A percentile compares a stretch with the other conserved stretches of the same genome.
phyloP scores from a whole-genome alignment of 2,888 invertebrate genomes.

The Hypercompe scribonia region DNA sequence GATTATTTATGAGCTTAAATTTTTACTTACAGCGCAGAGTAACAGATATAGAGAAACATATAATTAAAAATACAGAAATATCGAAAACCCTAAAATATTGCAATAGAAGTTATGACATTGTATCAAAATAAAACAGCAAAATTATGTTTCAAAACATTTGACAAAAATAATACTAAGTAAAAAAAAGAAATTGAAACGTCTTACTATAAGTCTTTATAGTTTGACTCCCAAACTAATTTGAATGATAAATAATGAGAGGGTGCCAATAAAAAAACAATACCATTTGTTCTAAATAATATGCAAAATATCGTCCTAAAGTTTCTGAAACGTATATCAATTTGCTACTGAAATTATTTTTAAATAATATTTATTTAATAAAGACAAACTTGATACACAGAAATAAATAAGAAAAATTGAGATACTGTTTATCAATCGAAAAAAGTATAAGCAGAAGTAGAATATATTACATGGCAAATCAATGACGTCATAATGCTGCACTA shows the following conservation, averaged over 20 bases:
- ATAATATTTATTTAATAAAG: neutral
- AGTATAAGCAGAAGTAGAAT: neutral
- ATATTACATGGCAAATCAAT: too few relatives aligned
- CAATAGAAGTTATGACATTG: neutral
- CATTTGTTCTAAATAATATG: neutral
- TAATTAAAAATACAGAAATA: too few relatives aligned
- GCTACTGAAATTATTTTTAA: neutral
- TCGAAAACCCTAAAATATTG: neutral
- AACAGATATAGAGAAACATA: too few relatives aligned
- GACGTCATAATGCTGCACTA: too few relatives aligned
- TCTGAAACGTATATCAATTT: neutral
- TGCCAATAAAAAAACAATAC: neutral
- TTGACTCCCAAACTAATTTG: neutral
- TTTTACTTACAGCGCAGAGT: too few relatives aligned
- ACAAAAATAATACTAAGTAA: neutral
- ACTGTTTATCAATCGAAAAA: neutral
- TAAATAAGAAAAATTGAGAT: neutral
- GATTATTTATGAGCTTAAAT: too few relatives aligned
- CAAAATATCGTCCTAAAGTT: neutral
- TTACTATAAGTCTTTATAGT: neutral
- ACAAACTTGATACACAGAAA: neutral
- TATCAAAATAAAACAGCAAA: neutral
- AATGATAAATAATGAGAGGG: neutral
- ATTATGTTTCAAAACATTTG: neutral
- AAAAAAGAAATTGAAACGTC: neutral